Base-by-base conservation (phyloP, 2,888 invertebrate genomes). In the Orthosia gracilis region DNA sequence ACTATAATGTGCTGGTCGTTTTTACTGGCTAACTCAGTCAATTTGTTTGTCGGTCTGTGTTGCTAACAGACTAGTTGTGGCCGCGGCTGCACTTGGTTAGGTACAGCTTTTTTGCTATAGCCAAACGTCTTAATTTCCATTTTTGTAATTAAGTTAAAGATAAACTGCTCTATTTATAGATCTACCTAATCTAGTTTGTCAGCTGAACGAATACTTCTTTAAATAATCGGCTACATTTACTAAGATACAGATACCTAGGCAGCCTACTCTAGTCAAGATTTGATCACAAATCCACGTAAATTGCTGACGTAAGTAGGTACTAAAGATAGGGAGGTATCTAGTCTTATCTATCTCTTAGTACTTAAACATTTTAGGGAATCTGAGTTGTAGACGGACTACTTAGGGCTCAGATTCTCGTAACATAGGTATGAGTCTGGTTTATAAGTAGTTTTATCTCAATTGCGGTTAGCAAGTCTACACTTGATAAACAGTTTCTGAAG, bases 231-330 rank as follows among this genome's bases (percentile, higher is more conserved):
- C 3, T 59, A 59, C 23, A 17, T 54, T 18, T 59, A 15, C 23
- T 40, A 12, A 13, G 2, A 15, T 7, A 40, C 0, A 31, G 2
- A 13, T 2, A 1, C 4, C 13, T 31, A 31, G 18, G 17, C 18
- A 26, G 58, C 58, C 31, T 31, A 26, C 18, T 58, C 11, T 18
- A 40, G 58, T 40, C 11, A 40, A 40, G 15, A 4, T 65, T 65
- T 31, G 21, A 70, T 71, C 54, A 71, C 49, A 49, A 18, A 21
- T 23, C 47, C 49, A 70, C 17, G 18, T 17, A 57, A 40, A 49
- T 71, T 70, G 15, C 15, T 57, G 55, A 57, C 47, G 40, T 23
- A 23, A 26, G 4, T 18, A 50, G 4, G 17, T n/a, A 23, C 23
- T 17, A n/a, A 57, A 50, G 17, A 71, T 65, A 9, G 40, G 7